Percentiles rank a stretch among this genome's conserved stretches.
Evolutionary conservation across 2,113 vertebrate species (phyloP).

Genomic region (Anarrhichthys ocellatus): DNA sequence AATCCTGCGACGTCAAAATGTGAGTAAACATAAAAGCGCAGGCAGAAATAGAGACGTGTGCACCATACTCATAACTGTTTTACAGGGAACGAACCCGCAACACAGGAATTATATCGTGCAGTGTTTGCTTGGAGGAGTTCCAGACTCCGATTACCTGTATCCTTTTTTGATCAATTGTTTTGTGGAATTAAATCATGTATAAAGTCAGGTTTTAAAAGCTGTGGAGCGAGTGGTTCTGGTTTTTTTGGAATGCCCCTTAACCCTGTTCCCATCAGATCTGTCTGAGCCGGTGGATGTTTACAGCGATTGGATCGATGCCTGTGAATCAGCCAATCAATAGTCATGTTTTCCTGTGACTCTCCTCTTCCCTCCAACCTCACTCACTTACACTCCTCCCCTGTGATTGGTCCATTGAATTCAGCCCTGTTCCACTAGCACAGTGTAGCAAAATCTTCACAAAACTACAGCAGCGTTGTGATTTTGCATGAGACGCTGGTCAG

Average conservation of each 20-base stretch:
- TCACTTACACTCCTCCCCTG: conserved; percentile 16
- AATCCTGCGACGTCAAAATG: conserved; percentile 96
- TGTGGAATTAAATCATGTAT: not conserved
- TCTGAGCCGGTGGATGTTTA: conserved; percentile 95
- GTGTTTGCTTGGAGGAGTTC: conserved; percentile 94
- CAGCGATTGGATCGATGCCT: conserved; percentile 97
- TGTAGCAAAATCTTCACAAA: conserved; percentile 12
- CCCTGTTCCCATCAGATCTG: conserved; percentile 83
- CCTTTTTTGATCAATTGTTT: conserved; percentile 75
- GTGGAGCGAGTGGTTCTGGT: not conserved
- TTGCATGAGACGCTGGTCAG: not conserved
- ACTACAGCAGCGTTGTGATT: not conserved
- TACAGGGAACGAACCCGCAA: conserved; percentile 92
- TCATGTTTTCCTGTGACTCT: conserved; percentile 82
- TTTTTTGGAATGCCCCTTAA: conserved; percentile 55
- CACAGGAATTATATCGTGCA: conserved; percentile 94
- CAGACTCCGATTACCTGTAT: conserved; percentile 97
- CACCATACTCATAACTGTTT: not conserved
- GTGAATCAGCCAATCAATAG: conserved; percentile 95
- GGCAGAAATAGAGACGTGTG: not conserved
- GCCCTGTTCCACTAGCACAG: conserved; percentile 8
- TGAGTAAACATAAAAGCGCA: conserved; percentile 55
- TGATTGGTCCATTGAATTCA: not conserved
- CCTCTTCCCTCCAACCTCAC: conserved; percentile 18
- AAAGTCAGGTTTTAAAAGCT: not conserved